Conservation (phyloP, 2,113 vertebrate species). For the Otocyon megalotis region DNA sequence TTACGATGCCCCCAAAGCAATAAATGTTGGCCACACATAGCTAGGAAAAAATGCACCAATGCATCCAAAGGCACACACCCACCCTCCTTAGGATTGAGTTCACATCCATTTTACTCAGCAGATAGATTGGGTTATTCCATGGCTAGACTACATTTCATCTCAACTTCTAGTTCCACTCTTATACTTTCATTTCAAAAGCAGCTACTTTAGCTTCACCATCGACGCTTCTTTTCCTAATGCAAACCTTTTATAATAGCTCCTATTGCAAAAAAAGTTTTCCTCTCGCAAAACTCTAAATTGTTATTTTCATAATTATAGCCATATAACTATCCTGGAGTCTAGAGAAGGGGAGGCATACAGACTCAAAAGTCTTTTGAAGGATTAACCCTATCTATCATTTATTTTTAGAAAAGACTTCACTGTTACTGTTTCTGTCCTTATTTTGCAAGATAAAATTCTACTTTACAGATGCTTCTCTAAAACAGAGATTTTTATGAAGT, state of each 20-base stretch:
- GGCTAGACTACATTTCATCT: neutral
- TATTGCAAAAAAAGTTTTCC: neutral
- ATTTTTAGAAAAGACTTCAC: neutral
- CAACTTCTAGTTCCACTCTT: neutral
- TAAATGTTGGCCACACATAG: neutral
- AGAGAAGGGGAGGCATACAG: neutral
- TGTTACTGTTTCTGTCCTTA: neutral
- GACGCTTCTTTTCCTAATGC: neutral
- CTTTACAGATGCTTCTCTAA: neutral
- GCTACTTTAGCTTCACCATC: neutral
- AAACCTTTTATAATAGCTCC: neutral
- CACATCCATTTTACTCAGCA: neutral
- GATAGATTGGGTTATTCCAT: accelerated
- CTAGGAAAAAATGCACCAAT: neutral
- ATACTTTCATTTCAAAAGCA: neutral
- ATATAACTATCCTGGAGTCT: neutral
- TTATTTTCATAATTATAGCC: neutral
- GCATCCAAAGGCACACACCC: accelerated
- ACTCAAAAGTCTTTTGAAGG: neutral
- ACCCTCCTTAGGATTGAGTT: neutral
- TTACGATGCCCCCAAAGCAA: neutral
- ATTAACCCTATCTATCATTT: neutral
- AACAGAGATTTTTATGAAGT: neutral
- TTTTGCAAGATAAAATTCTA: neutral
- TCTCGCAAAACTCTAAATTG: neutral